Evolutionary conservation across 2,797 vertebrate genomes (phyloP), one percentile per base, ranked within the genome.

Genomic region (Eidolon dupreanum): DNA sequence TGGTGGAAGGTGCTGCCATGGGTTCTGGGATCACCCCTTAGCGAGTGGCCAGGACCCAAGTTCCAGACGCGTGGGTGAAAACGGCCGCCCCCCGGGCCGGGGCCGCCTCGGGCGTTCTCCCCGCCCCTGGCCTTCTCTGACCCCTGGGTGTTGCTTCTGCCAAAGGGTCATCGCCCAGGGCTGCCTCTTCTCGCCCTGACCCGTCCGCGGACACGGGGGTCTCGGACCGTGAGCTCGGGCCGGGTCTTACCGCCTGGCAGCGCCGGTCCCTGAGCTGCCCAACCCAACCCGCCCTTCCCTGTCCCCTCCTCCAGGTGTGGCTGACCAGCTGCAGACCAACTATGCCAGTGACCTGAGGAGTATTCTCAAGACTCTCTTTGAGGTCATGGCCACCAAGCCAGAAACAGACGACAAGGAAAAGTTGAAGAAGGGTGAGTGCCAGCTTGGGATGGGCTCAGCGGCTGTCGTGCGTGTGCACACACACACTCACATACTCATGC

Each of bases 261-360:
- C 78, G 1, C 24, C 3, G 19, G 28, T 22, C 38, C 79, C 38
- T 5, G 1, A 1, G 24, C 53, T 7, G 11, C 22, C 15, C 51
- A 22, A 33, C 75, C 70, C 49, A 11, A 36, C 66, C 5, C 28
- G 12, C 20, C 78, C 10, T 3, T 36, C 46, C 3, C 0, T 1
- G 2, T 17, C 1, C 0, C 85, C 75, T 92, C 82, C 41, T 83
- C 8, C 97, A 99, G 99, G 99, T 95, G 99, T 99, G 75, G 99
- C 99, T 75, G 99, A 99, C 98, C 99, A 99, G 98, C 98, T 99
- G 97, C 99, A 99, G 98, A 99, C 99, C 19, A 99, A 99, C 98
- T 99, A 99, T 65, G 99, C 99, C 36, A 99, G 99, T 88, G 99
- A 99, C 98, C 98, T 99, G 93, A 99, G 99, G 85, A 99, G 99